Percentiles rank a stretch among this genome's conserved stretches.
Conservation (phyloP, 2,797 vertebrate genomes). For the Sebastes flavidus region DNA sequence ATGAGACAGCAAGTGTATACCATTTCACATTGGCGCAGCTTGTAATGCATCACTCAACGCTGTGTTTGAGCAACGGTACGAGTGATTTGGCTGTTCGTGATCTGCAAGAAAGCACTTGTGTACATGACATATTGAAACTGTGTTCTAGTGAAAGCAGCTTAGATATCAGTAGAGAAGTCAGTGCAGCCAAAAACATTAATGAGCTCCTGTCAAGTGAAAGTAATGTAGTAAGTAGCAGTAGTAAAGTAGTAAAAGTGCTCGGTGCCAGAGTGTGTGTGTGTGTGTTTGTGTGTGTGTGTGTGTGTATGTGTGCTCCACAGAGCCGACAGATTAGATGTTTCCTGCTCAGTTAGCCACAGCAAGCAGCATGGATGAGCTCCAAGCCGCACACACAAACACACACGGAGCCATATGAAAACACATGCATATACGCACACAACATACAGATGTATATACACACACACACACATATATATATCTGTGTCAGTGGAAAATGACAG, state of each 20-base stretch:
- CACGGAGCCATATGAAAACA: constrained; percentile 3
- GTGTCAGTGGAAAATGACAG: constrained; percentile 58
- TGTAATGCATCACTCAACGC: background rate
- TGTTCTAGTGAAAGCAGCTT: background rate
- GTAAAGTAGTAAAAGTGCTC: constrained; percentile 11
- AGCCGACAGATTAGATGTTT: constrained; percentile 72
- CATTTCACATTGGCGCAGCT: too few species aligned
- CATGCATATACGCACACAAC: background rate
- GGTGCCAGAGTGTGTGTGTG: background rate
- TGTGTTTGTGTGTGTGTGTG: constrained; percentile 4
- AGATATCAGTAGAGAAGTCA: background rate
- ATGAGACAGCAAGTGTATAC: too few species aligned
- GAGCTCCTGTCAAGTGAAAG: constrained; percentile 7
- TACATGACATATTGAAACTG: background rate
- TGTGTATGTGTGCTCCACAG: constrained; percentile 22
- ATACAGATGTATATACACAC: background rate
- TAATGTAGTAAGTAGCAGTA: background rate
- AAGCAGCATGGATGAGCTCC: constrained; percentile 59
- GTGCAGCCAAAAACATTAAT: background rate
- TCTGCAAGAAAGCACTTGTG: background rate
- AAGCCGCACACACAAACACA: constrained; percentile 51
- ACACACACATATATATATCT: constrained; percentile 15
- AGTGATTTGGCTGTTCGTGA: background rate
- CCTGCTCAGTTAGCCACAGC: constrained; percentile 68
- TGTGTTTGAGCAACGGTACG: background rate